Evolutionary conservation across 1,140 invertebrate species (phyloP), one percentile per base, ranked within the genome.

Genomic region (Drosophila aff.): DNA sequence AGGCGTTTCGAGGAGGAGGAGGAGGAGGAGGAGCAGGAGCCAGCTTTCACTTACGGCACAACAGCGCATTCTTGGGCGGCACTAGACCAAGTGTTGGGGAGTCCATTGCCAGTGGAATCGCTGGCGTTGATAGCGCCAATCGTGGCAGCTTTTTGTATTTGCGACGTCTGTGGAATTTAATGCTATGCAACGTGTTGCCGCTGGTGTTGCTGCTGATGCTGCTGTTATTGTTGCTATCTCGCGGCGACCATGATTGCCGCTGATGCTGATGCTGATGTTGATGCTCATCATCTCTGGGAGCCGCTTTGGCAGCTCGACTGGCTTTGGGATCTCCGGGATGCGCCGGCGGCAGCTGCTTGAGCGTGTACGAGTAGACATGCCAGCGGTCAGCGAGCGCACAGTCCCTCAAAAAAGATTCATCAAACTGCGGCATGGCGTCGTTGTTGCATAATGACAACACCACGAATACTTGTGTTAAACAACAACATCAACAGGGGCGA

Each of bases 331-430:
- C 53, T 40, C 21, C 53, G 53, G 53, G 52, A 53, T 36, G 52
- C 31, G 52, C 16, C 31, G 65, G 59, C 18, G 64, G 52, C 23
- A 62, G 58, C 47, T 84, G 87, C 52, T 85, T 76, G 40, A 92
- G 71, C 46, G 83, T 91, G 72, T 92, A 92, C 65, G 91, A 92
- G 46, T 87, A 84, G 64, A 87, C 79, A 75, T 60, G 80, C 72
- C 83, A 91, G 57, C 85, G 78, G 52, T 92, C 91, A 31, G 86
- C 83, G 18, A 85, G 68, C 66, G 83, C 87, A 61, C 86, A 92
- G 59, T 92, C 86, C 62, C 74, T 91, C 55, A 92, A 74, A 65
- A 92, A 92, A 84, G 91, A 82, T 76, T 92, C 91, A 85, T 92
- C 91, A 78, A 92, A 92, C 75, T 92, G 81, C 66, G 91, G 91